Evolutionary conservation across 2,113 vertebrate species (phyloP).

Genomic region (Promerops cafer): DNA sequence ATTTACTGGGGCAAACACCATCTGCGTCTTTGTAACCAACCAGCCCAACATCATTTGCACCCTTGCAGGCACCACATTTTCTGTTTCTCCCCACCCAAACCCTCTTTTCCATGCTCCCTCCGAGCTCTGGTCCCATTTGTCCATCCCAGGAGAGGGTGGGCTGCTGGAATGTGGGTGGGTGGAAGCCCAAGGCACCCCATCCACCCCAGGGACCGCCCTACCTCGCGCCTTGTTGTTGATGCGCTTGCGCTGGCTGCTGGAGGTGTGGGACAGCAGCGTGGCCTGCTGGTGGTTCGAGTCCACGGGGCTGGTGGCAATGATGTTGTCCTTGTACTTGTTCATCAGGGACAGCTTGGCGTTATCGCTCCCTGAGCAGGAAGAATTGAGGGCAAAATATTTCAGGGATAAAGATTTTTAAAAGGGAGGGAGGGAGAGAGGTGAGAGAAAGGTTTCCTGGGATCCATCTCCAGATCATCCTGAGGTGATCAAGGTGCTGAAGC

Average conservation of each 20-base stretch:
- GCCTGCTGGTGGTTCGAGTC: slow-evolving; percentile 96
- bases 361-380: slow-evolving; percentile 81
- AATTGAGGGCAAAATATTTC: slow-evolving; percentile 44
- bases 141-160: neutral
- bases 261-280: slow-evolving; percentile 90
- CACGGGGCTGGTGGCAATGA: slow-evolving; percentile 93
- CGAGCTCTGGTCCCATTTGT: neutral
- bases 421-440: neutral
- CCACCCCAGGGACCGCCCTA: neutral
- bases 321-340: slow-evolving; percentile 99
- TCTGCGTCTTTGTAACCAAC: neutral
- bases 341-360: slow-evolving; percentile 95
- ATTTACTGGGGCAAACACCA: neutral
- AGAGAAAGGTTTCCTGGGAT: neutral
- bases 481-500: neutral
- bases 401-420: neutral
- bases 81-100: neutral
- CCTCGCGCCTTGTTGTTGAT: slow-evolving; percentile 94
- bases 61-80: neutral
- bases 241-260: slow-evolving; percentile 92
- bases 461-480: neutral
- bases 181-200: neutral
- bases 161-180: neutral
- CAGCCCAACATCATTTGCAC: neutral
- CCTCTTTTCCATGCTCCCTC: neutral